Conservation (phyloP, 2,113 vertebrate genomes). For the Poeciliopsis occidentalis region DNA sequence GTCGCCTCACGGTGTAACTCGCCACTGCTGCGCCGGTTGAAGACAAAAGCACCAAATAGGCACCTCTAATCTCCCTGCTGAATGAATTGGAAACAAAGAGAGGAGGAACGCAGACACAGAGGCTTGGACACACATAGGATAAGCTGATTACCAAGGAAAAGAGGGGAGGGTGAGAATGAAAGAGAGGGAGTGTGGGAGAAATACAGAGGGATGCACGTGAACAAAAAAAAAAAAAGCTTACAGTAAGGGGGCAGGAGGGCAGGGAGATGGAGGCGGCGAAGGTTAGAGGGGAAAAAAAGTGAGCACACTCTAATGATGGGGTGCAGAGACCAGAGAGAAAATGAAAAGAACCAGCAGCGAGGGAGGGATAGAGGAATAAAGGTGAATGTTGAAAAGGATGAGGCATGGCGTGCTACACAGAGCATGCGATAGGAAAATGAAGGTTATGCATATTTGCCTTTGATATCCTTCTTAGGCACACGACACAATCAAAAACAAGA, state of each 20-base stretch:
- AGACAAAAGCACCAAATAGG: constrained; percentile 81
- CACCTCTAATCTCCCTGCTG: constrained; percentile 82
- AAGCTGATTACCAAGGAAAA: constrained; percentile 78
- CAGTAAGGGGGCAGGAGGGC: constrained; percentile 47
- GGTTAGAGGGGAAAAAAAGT: background rate
- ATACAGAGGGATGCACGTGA: constrained; percentile 45
- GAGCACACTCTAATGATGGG: constrained; percentile 54
- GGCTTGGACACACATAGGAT: constrained; percentile 79
- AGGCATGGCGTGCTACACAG: constrained; percentile 25
- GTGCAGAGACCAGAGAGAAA: constrained; percentile 51
- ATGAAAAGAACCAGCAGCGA: constrained; percentile 45
- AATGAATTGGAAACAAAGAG: constrained; percentile 80
- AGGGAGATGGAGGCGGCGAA: constrained; percentile 32
- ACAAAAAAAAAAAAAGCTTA: constrained; percentile 48
- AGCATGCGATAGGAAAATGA: constrained; percentile 56
- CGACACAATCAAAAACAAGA: constrained; percentile 57
- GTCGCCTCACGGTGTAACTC: constrained; percentile 49
- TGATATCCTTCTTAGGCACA: constrained; percentile 58
- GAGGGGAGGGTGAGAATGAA: constrained; percentile 46
- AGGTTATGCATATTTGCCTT: constrained; percentile 50
- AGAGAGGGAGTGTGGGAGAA: constrained; percentile 50
- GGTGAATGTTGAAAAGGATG: constrained; percentile 44
- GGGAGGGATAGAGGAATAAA: constrained; percentile 18
- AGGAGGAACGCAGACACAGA: constrained; percentile 73
- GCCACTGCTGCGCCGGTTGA: constrained; percentile 38